These are phyloP conservation scores for Molossus alvarezi DNA, from an alignment of 2,797 vertebrate genomes.

Conservation along the genomic window DNA sequence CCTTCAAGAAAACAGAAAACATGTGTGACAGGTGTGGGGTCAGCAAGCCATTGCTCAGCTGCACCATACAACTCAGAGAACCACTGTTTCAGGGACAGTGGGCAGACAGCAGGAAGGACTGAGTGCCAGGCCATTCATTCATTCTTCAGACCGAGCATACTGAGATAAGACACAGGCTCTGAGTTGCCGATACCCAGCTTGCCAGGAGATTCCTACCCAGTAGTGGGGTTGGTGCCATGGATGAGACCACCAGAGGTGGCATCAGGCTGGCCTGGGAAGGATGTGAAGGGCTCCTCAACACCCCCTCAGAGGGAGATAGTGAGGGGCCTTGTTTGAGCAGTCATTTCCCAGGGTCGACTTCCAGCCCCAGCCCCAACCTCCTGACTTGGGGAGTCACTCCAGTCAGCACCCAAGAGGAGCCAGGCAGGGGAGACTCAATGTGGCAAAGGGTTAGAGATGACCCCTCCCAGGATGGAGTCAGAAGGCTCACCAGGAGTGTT, in stretches of 20 bases:
- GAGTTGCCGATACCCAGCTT: background rate
- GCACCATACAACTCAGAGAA: background rate
- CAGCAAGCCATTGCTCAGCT: background rate
- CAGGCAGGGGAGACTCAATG: background rate
- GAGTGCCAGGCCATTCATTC: conserved; percentile 33
- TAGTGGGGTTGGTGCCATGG: background rate
- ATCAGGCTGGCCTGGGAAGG: background rate
- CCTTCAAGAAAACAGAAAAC: conserved; percentile 28
- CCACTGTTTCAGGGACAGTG: background rate
- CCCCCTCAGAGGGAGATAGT: background rate
- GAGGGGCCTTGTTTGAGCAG: background rate
- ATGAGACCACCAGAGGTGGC: background rate
- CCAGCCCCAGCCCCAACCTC: background rate
- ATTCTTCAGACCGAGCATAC: background rate
- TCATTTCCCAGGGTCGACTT: conserved; percentile 1
- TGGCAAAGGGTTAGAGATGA: background rate
- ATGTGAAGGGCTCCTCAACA: background rate
- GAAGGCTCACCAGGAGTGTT: background rate
- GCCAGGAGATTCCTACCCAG: background rate
- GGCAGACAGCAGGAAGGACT: conserved; percentile 18
- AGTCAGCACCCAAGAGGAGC: background rate
- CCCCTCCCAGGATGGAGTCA: background rate
- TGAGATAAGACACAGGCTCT: conserved; percentile 28
- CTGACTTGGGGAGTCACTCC: background rate
- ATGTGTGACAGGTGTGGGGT: background rate